phyloP scores from a whole-genome alignment of 2,888 invertebrate species.

The Polia nebulosa region DNA sequence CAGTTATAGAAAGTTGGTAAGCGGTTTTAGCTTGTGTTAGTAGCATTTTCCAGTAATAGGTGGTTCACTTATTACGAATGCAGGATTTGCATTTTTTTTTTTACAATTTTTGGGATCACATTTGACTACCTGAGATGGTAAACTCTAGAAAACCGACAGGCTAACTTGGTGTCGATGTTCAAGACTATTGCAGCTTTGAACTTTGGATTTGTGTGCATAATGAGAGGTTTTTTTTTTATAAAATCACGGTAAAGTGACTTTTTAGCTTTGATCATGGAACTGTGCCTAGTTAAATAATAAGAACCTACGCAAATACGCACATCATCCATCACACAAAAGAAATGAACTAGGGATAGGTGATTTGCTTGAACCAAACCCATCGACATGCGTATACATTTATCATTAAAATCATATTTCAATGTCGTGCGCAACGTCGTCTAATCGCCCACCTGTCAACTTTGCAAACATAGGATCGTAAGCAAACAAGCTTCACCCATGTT shows the following conservation, averaged over 20 bases:
- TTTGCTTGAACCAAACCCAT: not conserved
- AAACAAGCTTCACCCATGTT: conserved; percentile 71
- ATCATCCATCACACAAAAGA: not conserved
- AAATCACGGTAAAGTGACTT: not conserved
- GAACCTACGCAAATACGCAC: not conserved
- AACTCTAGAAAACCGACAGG: too few relatives aligned
- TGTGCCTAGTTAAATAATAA: not conserved
- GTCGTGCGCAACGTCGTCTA: conserved; percentile 70
- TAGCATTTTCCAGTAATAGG: too few relatives aligned
- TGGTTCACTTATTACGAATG: too few relatives aligned
- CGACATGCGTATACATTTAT: conserved; percentile 51
- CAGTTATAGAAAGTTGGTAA: too few relatives aligned
- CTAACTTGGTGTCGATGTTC: too few relatives aligned
- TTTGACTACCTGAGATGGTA: too few relatives aligned
- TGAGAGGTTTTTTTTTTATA: too few relatives aligned
- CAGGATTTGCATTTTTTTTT: too few relatives aligned
- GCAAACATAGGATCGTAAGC: conserved; percentile 75
- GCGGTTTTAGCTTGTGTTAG: too few relatives aligned
- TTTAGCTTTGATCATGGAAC: not conserved
- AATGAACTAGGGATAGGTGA: not conserved
- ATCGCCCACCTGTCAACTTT: conserved; percentile 77
- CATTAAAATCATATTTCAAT: conserved; percentile 72
- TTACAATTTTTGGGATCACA: too few relatives aligned
- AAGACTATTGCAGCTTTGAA: too few relatives aligned
- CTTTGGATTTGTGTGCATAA: too few relatives aligned